phyloP scores from a whole-genome alignment of 2,797 vertebrate genomes.

The Tiaroga cobitis region DNA sequence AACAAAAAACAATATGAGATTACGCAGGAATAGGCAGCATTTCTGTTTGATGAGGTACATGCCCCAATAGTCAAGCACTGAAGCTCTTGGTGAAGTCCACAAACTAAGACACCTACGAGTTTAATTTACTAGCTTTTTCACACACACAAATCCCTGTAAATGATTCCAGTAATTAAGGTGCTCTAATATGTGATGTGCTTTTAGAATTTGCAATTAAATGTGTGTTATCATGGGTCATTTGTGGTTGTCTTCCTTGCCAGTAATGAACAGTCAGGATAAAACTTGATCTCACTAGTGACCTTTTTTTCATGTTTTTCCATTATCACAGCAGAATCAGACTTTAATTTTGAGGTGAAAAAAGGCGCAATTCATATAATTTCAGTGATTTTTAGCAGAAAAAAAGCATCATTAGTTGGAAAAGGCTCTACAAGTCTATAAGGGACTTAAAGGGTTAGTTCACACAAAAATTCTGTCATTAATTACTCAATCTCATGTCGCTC shows the following conservation, averaged over 20 bases:
- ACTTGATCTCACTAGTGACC: not conserved
- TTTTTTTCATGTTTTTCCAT: slow-evolving; percentile 19
- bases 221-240: not conserved
- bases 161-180: not conserved
- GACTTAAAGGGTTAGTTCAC: not conserved
- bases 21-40: slow-evolving; percentile 49
- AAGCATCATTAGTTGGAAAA: not conserved
- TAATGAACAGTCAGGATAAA: not conserved
- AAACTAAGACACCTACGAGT: slow-evolving; percentile 13
- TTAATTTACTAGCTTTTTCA: slow-evolving; percentile 16
- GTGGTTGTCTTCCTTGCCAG: not conserved
- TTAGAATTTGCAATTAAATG: slow-evolving; percentile 11
- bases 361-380: not conserved
- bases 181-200: not conserved
- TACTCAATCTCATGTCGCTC: too few species aligned
- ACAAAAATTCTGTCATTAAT: too few species aligned
- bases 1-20: slow-evolving; percentile 61
- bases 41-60: slow-evolving; percentile 42
- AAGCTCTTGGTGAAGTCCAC: slow-evolving; percentile 25
- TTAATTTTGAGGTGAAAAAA: slow-evolving; percentile 16
- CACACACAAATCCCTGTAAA: not conserved
- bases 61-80: slow-evolving; percentile 1
- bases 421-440: not conserved
- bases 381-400: not conserved
- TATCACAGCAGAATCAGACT: not conserved